These are phyloP conservation scores for Oscheius sp. DNA, from an alignment of 1,140 invertebrate species.

Conservation along the genomic window DNA sequence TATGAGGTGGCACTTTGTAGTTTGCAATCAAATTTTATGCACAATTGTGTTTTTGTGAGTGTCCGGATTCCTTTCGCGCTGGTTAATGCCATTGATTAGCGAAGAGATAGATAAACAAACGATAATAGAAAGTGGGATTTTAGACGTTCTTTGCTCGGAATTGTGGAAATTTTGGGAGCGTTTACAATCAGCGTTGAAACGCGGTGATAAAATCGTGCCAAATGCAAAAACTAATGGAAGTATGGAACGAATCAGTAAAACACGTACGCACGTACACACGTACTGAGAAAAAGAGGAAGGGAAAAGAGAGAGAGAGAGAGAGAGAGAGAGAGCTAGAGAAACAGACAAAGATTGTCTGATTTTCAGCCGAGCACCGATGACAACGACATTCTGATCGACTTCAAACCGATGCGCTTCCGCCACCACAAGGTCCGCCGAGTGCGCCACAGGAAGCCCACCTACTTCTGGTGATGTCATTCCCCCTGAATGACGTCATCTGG, in stretches of 20 bases:
- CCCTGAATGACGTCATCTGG: too few species aligned
- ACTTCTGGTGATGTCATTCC: not conserved
- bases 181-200: too few species aligned
- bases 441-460: conserved; percentile 1
- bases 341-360: not conserved
- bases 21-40: not conserved
- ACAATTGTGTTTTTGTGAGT: not conserved
- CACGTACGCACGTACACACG: too few species aligned
- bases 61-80: not conserved
- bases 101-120: too few species aligned
- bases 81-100: too few species aligned
- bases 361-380: not conserved
- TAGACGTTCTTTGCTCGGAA: too few species aligned
- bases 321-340: not conserved
- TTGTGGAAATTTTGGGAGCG: too few species aligned
- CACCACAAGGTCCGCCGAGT: conserved; percentile 3
- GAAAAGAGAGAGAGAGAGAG: not conserved
- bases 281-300: not conserved
- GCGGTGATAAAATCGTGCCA: too few species aligned
- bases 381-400: not conserved
- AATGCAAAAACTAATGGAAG: too few species aligned
- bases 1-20: not conserved
- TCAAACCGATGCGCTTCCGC: not conserved
- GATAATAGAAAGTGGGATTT: too few species aligned
- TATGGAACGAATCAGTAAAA: too few species aligned